Base-by-base conservation (phyloP, 2,888 invertebrate genomes). In the Cephus pulcher region DNA sequence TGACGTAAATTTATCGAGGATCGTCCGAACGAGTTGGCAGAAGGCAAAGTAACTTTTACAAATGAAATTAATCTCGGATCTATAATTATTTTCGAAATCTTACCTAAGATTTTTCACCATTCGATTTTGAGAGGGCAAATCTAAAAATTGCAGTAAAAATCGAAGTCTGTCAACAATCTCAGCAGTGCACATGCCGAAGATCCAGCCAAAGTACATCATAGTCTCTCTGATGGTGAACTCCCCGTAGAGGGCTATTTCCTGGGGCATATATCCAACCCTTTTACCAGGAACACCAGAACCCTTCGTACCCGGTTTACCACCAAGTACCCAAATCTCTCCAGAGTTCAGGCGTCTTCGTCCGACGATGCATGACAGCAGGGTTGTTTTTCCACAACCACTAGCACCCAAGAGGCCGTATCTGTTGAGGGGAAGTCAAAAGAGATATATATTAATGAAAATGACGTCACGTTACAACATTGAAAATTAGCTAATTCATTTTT, bases 371-470 rank as follows among this genome's bases (percentile, higher is more conserved):
- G 97, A 96, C 6, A 98, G 94, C 23, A 98, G 93, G 0, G 98
- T 98, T 3, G 98, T 98, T 92, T 98, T 98, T n/a, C 98, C 98
- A 91, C 98, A 98, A 56, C 98, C 98, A 80, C 98, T 98, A 11
- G 98, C 98, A 34, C 98, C 98, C 35, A 98, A 93, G 12, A 98
- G 94, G 79, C 98, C 98, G 91, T 98, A 98, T 92, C 98, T 98
- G 93, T 23, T 33, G 23, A 56, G 23, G 23, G 15, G 9, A 56
- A 56, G 23, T 15, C 15, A 56, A 23, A 56, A 56, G 1, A 56
- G 23, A 56, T 56, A 40, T 40, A 15, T 40, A 2, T 56, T 15
- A 15, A 0, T 56, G 15, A 56, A 9, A 40, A 40, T 40, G 15
- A 23, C 15, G 40, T 6, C 23, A 40, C 40, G 1, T 23, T 23